Evolutionary conservation across 2,888 invertebrate species (phyloP).

Genomic region (Cenopis cana): DNA sequence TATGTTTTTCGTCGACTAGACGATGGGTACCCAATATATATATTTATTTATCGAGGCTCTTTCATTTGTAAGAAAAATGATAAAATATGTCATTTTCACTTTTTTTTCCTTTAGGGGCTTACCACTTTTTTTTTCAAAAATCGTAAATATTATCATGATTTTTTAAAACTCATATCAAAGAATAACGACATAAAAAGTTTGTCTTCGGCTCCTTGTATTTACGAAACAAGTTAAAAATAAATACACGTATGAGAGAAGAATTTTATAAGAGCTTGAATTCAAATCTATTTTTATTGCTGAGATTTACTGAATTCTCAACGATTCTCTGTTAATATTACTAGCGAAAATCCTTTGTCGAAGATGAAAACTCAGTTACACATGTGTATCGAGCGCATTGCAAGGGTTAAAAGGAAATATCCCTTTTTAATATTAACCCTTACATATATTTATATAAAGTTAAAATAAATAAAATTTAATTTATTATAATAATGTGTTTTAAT

Average conservation of each 20-base stretch:
- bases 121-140: too few species aligned
- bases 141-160: not conserved
- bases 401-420: slow-evolving; percentile 1
- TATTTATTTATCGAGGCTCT: too few species aligned
- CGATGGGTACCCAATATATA: too few species aligned
- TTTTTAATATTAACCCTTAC: not conserved
- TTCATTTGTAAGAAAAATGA: not conserved
- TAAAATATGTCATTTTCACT: not conserved
- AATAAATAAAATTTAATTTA: not conserved
- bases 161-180: not conserved
- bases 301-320: not conserved
- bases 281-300: not conserved
- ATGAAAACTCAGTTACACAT: not conserved
- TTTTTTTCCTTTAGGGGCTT: not conserved
- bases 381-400: not conserved
- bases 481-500: not conserved
- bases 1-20: too few species aligned
- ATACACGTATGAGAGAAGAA: not conserved
- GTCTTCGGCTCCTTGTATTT: not conserved
- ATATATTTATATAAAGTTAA: not conserved
- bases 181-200: not conserved
- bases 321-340: not conserved
- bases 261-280: not conserved
- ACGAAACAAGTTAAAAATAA: not conserved
- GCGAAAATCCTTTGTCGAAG: not conserved